These are phyloP conservation scores for Drosophila hamatofila DNA, from an alignment of 2,888 invertebrate species.

Conservation along the genomic window DNA sequence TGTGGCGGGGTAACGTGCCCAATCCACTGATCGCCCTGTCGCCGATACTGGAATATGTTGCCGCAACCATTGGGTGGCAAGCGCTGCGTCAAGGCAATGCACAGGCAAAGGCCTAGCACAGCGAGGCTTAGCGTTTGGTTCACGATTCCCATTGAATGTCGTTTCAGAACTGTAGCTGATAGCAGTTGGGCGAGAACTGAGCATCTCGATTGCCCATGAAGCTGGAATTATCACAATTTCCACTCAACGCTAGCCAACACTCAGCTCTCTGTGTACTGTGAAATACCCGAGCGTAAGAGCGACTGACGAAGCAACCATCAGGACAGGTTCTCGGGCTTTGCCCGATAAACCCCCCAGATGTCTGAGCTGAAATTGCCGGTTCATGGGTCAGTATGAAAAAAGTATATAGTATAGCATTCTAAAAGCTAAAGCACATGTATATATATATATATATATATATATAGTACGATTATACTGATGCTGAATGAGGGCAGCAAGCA, in stretches of 20 bases:
- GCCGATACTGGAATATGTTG: constrained; percentile 53
- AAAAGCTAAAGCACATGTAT: neutral
- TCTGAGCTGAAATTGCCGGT: constrained; percentile 1
- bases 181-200: constrained; percentile 51
- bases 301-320: neutral
- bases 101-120: constrained; percentile 38
- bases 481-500: constrained; percentile 25
- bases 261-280: constrained; percentile 20
- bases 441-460: too few relatives aligned
- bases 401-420: constrained; percentile 1
- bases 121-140: constrained; percentile 5
- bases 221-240: constrained; percentile 15
- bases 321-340: constrained; percentile 60
- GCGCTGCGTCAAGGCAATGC: constrained; percentile 28
- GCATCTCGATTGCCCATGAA: constrained; percentile 7
- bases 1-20: constrained; percentile 51
- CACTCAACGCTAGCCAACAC: neutral
- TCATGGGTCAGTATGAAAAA: constrained; percentile 24
- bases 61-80: constrained; percentile 56
- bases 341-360: constrained; percentile 34
- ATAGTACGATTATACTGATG: neutral
- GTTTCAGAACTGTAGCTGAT: constrained; percentile 55
- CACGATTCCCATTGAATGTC: constrained; percentile 28
- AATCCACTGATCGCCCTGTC: constrained; percentile 32
- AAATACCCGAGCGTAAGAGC: constrained; percentile 31